Conservation (phyloP, 1,140 invertebrate species). For the Calliphora vicina region DNA sequence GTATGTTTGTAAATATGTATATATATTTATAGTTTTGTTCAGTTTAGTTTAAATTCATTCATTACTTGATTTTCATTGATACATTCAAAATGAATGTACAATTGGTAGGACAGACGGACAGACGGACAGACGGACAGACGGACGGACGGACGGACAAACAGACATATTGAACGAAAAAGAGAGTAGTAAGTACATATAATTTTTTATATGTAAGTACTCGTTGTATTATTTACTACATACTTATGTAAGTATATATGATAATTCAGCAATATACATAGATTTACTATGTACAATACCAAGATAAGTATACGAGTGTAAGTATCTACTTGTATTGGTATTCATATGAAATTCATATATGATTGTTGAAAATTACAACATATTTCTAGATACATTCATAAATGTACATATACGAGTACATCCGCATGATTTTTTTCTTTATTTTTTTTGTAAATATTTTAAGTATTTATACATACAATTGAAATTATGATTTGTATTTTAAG, state of each 20-base stretch:
- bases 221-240: too few relatives aligned
- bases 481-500: neutral
- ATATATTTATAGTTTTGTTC: neutral
- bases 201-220: neutral
- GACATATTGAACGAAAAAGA: neutral
- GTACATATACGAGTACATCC: too few relatives aligned
- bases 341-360: too few relatives aligned
- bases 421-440: neutral
- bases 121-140: neutral
- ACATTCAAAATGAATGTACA: neutral
- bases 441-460: neutral
- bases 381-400: too few relatives aligned
- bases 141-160: neutral
- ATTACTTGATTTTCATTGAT: conserved; percentile 17
- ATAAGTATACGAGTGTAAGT: too few relatives aligned
- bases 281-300: too few relatives aligned
- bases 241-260: too few relatives aligned
- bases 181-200: too few relatives aligned
- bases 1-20: neutral
- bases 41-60: neutral
- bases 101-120: neutral
- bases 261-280: too few relatives aligned
- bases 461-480: neutral
- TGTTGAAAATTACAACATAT: too few relatives aligned
- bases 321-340: too few relatives aligned